phyloP scores from a whole-genome alignment of 2,797 vertebrate species.

The Tarsius wallacei region DNA sequence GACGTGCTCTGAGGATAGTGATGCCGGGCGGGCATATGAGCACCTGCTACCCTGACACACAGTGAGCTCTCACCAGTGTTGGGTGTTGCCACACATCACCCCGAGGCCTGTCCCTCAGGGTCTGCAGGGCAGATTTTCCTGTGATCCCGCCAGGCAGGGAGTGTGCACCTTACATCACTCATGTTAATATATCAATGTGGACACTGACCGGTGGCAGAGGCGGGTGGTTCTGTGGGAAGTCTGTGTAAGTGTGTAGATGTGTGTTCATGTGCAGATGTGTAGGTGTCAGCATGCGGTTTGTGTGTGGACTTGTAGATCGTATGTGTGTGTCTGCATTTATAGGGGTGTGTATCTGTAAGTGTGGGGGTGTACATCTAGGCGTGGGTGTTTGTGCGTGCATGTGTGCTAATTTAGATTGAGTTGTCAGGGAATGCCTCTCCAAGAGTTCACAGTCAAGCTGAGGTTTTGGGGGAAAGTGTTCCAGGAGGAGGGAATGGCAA shows the following conservation, averaged over 20 bases:
- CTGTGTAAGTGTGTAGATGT: background rate
- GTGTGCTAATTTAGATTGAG: background rate
- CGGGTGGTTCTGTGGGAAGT: background rate
- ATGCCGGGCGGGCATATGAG: background rate
- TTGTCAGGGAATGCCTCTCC: background rate
- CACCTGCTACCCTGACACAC: background rate
- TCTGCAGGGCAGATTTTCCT: no score
- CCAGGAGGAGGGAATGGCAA: background rate
- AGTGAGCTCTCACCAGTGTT: background rate
- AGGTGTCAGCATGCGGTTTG: background rate
- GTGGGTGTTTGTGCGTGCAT: no score
- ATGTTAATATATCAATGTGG: background rate
- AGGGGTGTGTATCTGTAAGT: background rate
- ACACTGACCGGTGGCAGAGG: background rate
- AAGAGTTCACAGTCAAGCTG: background rate
- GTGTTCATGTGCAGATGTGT: background rate
- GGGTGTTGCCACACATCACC: background rate
- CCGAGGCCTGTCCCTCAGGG: background rate
- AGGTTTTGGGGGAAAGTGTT: background rate
- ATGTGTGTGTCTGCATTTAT: no score
- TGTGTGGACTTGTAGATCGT: background rate
- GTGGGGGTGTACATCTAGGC: background rate
- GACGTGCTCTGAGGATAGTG: background rate
- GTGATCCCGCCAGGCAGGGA: background rate
- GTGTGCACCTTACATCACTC: background rate